A percentile compares a stretch with the other conserved stretches of the same genome.
phyloP scores from a whole-genome alignment of 2,888 invertebrate species.

The Petrolisthes manimaculis region DNA sequence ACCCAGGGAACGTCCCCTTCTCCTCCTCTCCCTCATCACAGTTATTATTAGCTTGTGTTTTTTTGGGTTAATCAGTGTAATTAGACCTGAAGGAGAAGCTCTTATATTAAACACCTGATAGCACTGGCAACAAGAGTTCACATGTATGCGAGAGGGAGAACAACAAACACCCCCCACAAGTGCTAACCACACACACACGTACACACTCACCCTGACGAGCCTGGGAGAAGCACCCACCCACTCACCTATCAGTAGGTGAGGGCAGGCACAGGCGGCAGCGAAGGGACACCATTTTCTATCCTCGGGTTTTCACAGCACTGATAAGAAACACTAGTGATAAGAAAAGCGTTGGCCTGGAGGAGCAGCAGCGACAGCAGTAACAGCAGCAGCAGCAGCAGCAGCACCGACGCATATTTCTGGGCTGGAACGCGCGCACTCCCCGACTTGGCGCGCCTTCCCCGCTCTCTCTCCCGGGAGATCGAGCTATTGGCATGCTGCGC shows the following conservation, averaged over 20 bases:
- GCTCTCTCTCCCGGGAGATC: conserved; percentile 54
- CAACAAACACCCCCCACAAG: conserved; percentile 2
- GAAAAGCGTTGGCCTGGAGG: conserved; percentile 52
- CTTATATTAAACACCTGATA: not conserved
- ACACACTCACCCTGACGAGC: conserved; percentile 30
- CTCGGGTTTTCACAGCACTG: conserved; percentile 42
- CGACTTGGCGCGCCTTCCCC: conserved; percentile 38
- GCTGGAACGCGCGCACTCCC: conserved; percentile 58
- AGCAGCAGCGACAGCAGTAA: conserved; percentile 52
- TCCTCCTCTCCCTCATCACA: too few relatives aligned
- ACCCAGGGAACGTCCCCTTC: not conserved
- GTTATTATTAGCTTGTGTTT: too few relatives aligned
- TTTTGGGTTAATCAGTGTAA: not conserved
- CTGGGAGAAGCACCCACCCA: conserved; percentile 22
- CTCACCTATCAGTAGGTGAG: conserved; percentile 47
- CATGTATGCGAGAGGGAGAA: not conserved
- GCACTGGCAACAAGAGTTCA: too few relatives aligned
- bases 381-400: conserved; percentile 54
- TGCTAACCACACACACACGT: conserved; percentile 33
- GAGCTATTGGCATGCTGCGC: conserved; percentile 60
- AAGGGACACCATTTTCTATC: conserved; percentile 32
- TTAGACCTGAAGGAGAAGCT: not conserved
- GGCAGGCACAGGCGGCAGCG: conserved; percentile 12
- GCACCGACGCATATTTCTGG: conserved; percentile 59
- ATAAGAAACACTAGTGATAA: conserved; percentile 53